phyloP scores from a whole-genome alignment of 2,888 invertebrate species.

The Pecten maximus region DNA sequence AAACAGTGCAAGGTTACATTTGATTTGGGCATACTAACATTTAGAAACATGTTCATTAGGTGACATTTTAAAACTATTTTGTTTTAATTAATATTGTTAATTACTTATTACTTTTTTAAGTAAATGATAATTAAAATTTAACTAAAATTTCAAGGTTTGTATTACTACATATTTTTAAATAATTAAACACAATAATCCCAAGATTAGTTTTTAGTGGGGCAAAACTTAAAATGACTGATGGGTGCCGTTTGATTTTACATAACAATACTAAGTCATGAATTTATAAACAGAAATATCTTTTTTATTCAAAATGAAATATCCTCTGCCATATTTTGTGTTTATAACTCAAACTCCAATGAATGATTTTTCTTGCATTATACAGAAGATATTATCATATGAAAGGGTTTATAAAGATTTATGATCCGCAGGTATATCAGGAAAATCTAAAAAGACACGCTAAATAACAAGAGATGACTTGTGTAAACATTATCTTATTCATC shows the following conservation, averaged over 20 bases:
- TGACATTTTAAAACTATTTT: too few relatives aligned
- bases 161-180: too few relatives aligned
- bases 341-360: background rate
- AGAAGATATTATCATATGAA: conserved; percentile 21
- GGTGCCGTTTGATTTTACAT: background rate
- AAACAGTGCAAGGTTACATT: too few relatives aligned
- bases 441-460: background rate
- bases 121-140: too few relatives aligned
- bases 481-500: background rate
- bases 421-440: background rate
- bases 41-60: too few relatives aligned
- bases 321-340: background rate
- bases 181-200: too few relatives aligned
- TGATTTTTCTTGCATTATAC: background rate
- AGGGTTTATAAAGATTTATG: background rate
- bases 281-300: background rate
- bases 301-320: background rate
- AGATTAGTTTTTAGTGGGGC: background rate
- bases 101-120: too few relatives aligned
- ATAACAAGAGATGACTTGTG: background rate
- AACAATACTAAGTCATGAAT: background rate
- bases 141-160: too few relatives aligned
- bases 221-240: background rate
- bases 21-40: too few relatives aligned
- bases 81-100: too few relatives aligned